These are phyloP conservation scores for Champsocephalus esox DNA, from an alignment of 2,797 vertebrate genomes.

Conservation along the genomic window DNA sequence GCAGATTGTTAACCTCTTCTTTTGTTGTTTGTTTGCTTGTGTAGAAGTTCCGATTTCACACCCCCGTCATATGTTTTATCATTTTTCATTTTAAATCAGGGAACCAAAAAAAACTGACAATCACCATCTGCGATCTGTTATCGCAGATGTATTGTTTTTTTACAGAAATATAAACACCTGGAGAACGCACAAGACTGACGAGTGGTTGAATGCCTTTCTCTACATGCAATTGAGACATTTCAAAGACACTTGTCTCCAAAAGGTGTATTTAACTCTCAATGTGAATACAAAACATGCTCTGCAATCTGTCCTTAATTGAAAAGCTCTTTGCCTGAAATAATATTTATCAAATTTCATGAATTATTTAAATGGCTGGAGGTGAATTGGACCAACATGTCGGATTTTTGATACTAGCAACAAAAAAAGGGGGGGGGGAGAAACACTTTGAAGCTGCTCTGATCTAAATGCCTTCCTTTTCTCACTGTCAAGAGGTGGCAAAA, in stretches of 20 bases:
- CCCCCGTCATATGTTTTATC: neutral
- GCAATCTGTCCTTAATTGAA: slow-evolving; percentile 74
- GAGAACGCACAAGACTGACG: neutral
- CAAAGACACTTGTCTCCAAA: slow-evolving; percentile 50
- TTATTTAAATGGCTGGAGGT: slow-evolving; percentile 75
- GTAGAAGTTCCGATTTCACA: neutral
- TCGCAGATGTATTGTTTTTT: neutral
- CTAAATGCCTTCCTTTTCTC: slow-evolving; percentile 28
- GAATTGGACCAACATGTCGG: slow-evolving; percentile 64
- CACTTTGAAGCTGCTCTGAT: slow-evolving; percentile 29
- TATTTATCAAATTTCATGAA: slow-evolving; percentile 73
- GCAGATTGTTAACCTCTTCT: neutral
- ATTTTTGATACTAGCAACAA: slow-evolving; percentile 56
- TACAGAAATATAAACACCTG: neutral
- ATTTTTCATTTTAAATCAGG: slow-evolving; percentile 3
- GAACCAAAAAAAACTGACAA: neutral
- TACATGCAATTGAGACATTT: slow-evolving; percentile 52
- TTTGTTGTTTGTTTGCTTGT: neutral
- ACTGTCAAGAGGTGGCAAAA: slow-evolving; percentile 42
- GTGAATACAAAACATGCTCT: slow-evolving; percentile 23
- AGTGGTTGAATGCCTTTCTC: slow-evolving; percentile 24
- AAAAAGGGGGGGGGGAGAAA: neutral
- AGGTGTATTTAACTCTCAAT: slow-evolving; percentile 57
- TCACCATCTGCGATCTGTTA: neutral
- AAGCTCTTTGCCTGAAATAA: slow-evolving; percentile 76